These are phyloP conservation scores for Anas georgica DNA, from an alignment of 2,797 vertebrate species.

Conservation along the genomic window DNA sequence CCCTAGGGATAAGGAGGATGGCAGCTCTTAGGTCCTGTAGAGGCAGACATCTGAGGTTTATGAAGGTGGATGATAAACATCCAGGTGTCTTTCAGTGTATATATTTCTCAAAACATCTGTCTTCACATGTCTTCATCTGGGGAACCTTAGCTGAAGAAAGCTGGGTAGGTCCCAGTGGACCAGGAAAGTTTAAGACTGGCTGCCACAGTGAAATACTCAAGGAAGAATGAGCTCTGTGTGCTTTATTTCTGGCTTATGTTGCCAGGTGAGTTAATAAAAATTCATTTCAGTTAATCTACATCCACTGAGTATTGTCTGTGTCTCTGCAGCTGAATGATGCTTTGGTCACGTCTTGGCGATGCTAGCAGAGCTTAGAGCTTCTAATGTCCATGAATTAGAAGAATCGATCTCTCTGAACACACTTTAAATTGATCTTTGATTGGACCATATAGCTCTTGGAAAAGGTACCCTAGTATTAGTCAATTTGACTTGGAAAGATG, in stretches of 20 bases:
- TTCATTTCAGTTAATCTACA: not conserved
- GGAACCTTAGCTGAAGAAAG: not conserved
- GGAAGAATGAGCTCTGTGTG: not conserved
- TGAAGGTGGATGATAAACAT: not conserved
- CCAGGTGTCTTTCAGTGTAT: not conserved
- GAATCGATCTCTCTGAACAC: constrained; percentile 34
- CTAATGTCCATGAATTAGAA: constrained; percentile 22
- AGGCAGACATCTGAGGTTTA: rapidly evolving
- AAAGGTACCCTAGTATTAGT: constrained; percentile 52
- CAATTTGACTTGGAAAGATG: constrained; percentile 64
- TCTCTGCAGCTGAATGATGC: not conserved
- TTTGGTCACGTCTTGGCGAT: not conserved
- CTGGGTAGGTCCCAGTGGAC: rapidly evolving
- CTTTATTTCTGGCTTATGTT: not conserved
- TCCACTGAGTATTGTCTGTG: not conserved
- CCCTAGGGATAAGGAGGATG: not conserved
- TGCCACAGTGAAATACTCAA: rapidly evolving
- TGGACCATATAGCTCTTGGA: constrained; percentile 39
- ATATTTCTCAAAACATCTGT: not conserved
- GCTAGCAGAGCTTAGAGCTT: constrained; percentile 6
- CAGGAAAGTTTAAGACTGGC: not conserved
- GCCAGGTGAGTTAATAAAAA: constrained; percentile 40
- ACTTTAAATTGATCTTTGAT: constrained; percentile 65
- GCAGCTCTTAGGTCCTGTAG: not conserved
- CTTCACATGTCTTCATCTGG: not conserved